Evolutionary conservation across 2,113 vertebrate species (phyloP).

Genomic region (Hystrix brachyura): DNA sequence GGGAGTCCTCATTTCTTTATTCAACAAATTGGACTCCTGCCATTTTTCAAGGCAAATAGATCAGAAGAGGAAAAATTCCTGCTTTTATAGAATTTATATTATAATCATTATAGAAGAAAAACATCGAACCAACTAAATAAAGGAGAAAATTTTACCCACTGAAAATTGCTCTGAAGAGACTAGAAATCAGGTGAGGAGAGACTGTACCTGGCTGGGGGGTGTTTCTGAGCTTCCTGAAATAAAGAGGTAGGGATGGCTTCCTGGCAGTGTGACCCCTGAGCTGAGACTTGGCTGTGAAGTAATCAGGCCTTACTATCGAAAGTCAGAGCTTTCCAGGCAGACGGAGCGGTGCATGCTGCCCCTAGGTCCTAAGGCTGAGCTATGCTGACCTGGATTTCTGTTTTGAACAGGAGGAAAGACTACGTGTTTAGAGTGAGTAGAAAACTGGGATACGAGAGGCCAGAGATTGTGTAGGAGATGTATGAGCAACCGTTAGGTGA

Average conservation of each 20-base stretch:
- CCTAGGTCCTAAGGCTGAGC: not conserved
- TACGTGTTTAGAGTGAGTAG: not conserved
- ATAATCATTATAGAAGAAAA: not conserved
- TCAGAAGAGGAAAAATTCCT: not conserved
- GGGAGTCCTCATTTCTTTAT: slow-evolving; percentile 9
- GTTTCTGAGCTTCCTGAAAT: not conserved
- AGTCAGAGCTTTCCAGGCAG: not conserved
- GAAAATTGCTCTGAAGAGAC: not conserved
- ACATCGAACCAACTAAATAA: not conserved
- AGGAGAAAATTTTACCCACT: not conserved
- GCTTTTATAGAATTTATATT: not conserved
- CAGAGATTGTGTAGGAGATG: not conserved
- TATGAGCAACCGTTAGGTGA: not conserved
- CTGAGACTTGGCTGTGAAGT: not conserved
- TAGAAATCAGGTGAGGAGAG: not conserved
- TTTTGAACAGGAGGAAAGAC: not conserved
- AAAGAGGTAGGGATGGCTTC: not conserved
- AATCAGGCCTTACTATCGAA: not conserved
- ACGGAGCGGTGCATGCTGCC: not conserved
- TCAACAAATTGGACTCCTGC: not conserved
- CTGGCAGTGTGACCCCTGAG: not conserved
- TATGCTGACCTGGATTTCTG: not conserved
- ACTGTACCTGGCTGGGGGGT: not conserved
- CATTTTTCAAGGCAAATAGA: not conserved
- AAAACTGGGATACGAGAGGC: not conserved